These are phyloP conservation scores for Macquaria ambigua DNA, from an alignment of 2,113 vertebrate species.

Conservation along the genomic window DNA sequence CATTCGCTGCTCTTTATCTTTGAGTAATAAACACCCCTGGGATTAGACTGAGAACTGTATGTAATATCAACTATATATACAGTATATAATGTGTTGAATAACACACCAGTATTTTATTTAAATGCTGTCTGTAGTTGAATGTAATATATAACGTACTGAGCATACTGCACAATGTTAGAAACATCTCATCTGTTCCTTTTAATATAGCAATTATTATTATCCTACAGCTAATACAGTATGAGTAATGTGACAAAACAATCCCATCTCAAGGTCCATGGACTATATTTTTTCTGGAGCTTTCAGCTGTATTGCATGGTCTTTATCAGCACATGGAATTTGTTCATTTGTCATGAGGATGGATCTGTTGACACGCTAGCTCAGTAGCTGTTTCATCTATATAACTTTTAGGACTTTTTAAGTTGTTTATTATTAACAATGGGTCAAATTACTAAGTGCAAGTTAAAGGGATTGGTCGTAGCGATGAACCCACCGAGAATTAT, in stretches of 20 bases:
- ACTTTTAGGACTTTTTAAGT: neutral
- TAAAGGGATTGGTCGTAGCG: too few relatives aligned
- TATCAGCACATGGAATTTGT: neutral
- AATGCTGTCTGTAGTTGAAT: too few relatives aligned
- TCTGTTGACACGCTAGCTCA: neutral
- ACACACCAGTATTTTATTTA: neutral
- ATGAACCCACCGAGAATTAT: too few relatives aligned
- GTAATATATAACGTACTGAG: neutral
- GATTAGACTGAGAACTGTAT: neutral
- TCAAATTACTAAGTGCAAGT: too few relatives aligned
- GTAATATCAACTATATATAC: neutral
- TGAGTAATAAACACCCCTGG: constrained; percentile 6
- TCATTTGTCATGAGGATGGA: neutral
- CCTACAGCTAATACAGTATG: too few relatives aligned
- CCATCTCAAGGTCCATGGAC: neutral
- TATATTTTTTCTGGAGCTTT: neutral
- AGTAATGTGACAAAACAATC: neutral
- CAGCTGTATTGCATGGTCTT: neutral
- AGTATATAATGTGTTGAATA: neutral
- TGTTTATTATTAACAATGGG: too few relatives aligned
- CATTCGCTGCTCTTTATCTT: constrained; percentile 26
- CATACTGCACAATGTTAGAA: neutral
- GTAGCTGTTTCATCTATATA: neutral
- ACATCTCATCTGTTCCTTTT: neutral
- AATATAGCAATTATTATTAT: too few relatives aligned